phyloP scores from a whole-genome alignment of 2,888 invertebrate genomes.

The Deilephila elpenor region DNA sequence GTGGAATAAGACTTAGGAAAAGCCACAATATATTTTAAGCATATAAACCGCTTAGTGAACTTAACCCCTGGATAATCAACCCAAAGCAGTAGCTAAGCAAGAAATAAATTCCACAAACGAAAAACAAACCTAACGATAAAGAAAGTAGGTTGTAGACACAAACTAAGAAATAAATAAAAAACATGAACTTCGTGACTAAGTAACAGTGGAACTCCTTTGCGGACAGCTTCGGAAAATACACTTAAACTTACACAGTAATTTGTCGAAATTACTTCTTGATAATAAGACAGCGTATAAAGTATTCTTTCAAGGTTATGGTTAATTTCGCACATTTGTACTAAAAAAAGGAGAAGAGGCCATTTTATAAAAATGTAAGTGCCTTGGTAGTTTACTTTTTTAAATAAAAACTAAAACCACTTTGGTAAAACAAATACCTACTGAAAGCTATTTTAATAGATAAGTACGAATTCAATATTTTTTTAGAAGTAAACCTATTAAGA shows the following conservation, averaged over 20 bases:
- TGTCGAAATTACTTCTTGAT: neutral
- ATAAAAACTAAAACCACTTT: too few relatives aligned
- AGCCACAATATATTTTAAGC: neutral
- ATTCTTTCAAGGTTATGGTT: neutral
- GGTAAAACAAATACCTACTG: too few relatives aligned
- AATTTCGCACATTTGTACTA: too few relatives aligned
- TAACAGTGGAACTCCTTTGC: neutral
- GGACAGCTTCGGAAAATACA: neutral
- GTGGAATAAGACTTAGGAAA: neutral
- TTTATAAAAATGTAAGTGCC: too few relatives aligned
- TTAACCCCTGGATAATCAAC: neutral
- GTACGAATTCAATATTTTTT: too few relatives aligned
- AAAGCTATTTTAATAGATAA: too few relatives aligned
- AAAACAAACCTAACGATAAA: neutral
- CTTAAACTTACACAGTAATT: neutral
- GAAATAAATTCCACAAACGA: neutral
- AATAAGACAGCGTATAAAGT: neutral
- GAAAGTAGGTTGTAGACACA: neutral
- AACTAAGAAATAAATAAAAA: neutral
- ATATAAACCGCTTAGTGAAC: too few relatives aligned
- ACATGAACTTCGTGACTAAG: neutral
- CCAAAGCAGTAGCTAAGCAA: neutral
- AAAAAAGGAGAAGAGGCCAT: too few relatives aligned
- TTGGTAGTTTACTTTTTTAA: too few relatives aligned
- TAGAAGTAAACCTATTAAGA: too few relatives aligned